A percentile compares a stretch with the other conserved stretches of the same genome.
Evolutionary conservation across 2,888 invertebrate species (phyloP).

Genomic region (Boloria selene): DNA sequence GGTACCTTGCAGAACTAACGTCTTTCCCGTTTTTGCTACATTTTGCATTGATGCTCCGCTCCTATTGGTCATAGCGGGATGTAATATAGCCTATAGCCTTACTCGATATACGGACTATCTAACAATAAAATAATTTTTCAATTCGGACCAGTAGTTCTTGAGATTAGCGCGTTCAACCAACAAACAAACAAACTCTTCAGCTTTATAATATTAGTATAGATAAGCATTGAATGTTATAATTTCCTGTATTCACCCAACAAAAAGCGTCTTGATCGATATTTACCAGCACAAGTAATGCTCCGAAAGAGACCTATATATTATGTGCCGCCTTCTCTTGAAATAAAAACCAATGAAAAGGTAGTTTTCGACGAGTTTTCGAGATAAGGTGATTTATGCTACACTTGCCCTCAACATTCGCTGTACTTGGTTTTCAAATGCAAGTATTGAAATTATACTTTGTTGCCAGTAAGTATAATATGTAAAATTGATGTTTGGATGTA

Average conservation of each 20-base stretch:
- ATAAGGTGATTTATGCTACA: constrained; percentile 29
- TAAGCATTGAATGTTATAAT: not conserved
- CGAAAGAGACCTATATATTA: constrained; percentile 12
- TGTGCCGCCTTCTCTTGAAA: constrained; percentile 33
- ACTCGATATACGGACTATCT: no score
- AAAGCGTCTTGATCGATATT: not conserved
- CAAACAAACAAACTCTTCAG: no score
- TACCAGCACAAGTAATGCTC: constrained; percentile 8
- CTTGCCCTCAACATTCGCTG: constrained; percentile 16
- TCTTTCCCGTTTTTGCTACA: no score
- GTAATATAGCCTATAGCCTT: no score
- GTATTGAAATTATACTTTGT: not conserved
- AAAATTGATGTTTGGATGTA: no score
- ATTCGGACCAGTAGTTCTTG: no score
- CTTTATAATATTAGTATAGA: no score
- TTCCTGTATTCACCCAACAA: not conserved
- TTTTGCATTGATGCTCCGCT: no score
- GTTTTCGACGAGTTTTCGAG: constrained; percentile 23
- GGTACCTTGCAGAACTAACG: no score
- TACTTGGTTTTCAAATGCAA: not conserved
- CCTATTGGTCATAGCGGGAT: no score
- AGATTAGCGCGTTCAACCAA: no score
- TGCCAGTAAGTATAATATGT: not conserved
- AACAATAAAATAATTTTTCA: no score
- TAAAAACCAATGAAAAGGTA: constrained; percentile 24